Conservation (phyloP, 1,140 invertebrate genomes). For the Choristoneura fumiferana region DNA sequence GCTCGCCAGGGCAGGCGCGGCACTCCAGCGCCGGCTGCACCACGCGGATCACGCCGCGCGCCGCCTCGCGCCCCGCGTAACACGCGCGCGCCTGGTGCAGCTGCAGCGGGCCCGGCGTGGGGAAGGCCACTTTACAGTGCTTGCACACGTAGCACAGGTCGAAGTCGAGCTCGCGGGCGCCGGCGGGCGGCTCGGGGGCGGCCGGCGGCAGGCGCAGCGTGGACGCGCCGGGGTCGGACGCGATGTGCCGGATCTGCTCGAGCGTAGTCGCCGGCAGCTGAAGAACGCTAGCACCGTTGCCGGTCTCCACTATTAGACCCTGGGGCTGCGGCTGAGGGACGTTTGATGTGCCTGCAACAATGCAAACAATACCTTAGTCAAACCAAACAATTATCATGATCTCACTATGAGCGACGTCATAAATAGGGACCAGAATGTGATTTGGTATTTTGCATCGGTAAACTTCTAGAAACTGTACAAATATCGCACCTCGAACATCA, state of each 20-base stretch:
- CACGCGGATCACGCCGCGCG: conserved; percentile 82
- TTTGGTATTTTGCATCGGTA: conserved; percentile 27
- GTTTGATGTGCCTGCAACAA: conserved; percentile 60
- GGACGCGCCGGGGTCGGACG: conserved; percentile 82
- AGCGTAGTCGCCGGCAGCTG: conserved; percentile 82
- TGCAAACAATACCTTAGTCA: conserved; percentile 2
- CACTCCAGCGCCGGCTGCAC: conserved; percentile 86
- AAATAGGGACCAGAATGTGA: not conserved
- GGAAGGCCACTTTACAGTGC: conserved; percentile 90
- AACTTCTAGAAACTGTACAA: not conserved
- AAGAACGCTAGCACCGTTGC: conserved; percentile 80
- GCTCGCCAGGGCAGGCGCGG: conserved; percentile 82
- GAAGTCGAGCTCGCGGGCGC: conserved; percentile 81
- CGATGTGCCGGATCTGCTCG: conserved; percentile 83
- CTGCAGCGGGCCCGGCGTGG: conserved; percentile 84
- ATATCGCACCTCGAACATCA: not conserved
- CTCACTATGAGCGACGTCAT: too few species aligned
- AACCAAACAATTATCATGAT: too few species aligned
- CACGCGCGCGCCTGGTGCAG: conserved; percentile 84
- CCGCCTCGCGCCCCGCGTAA: conserved; percentile 82
- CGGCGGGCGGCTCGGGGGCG: conserved; percentile 57
- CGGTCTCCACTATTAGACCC: conserved; percentile 76
- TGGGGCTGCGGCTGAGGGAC: conserved; percentile 60
- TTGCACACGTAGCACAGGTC: conserved; percentile 92
- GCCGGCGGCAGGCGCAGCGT: conserved; percentile 81